Evolutionary conservation across 2,113 vertebrate species (phyloP), one percentile per base, ranked within the genome.

Genomic region (Ophiodon elongatus): DNA sequence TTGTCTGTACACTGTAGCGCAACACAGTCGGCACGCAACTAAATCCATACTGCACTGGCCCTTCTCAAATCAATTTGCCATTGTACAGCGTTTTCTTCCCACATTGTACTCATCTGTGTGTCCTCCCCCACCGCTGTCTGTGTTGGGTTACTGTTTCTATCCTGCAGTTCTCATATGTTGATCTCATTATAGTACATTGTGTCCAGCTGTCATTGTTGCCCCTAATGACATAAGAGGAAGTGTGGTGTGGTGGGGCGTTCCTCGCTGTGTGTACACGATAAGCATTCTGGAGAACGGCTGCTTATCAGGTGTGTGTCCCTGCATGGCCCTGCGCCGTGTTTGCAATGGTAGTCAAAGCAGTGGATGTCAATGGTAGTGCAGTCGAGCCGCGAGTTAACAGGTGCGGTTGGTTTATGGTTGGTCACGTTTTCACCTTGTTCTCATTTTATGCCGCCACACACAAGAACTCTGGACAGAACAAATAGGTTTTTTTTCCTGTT

Each of bases 191-290:
- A 27, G 80, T 39, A 75, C 79, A 85, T 73, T 67, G 76, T 88
- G 81, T 91, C 65, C 82, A 60, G 83, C 91, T 90, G 88, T 91
- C 83, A 76, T 76, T 87, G 79, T 82, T 82, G 81, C 82, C 76
- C 66, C 7, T 63, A 66, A 79, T 77, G 88, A 79, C 84, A 85
- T 63, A 73, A 73, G 83, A 88, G 92, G 93, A 92, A 92, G 91
- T 81, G 81, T 19, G 79, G 56, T 67, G 76, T 25, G 29, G 66
- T 4, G 47, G 65, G 86, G 72, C 37, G 80, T 91, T 88, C 11
- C 73, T 85, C 27, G 62, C 89, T 90, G 89, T 63, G 81, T 75
- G 89, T 74, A 82, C 73, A 83, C 76, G 90, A 94, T 94, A 94
- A 94, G 89, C 77, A 35, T 64, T 80, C 25, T 79, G 71, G 59